Conservation (phyloP, 2,113 vertebrate genomes). For the Daubentonia madagascariensis region DNA sequence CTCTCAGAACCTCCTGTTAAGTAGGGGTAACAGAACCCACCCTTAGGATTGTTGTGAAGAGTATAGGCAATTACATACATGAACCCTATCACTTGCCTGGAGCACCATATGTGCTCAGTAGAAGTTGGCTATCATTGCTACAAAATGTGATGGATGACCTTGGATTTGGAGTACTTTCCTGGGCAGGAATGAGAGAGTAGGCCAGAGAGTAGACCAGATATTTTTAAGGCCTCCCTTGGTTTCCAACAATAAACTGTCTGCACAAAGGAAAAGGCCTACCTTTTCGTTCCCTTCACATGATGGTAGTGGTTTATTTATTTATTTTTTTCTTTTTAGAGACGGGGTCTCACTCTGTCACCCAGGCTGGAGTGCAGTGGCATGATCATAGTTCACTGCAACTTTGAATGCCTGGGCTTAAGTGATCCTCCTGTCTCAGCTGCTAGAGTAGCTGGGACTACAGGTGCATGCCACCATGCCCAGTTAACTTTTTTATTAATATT, state of each 20-base stretch:
- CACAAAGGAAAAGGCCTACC: neutral
- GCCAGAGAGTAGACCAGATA: no score
- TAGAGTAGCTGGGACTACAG: no score
- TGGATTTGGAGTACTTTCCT: neutral
- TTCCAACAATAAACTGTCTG: neutral
- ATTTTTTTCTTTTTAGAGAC: no score
- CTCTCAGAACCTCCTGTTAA: neutral
- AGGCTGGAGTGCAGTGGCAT: no score
- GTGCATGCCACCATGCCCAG: no score
- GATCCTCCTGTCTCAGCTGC: no score
- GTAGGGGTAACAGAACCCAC: neutral
- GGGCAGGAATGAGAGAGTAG: neutral
- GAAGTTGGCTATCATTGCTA: neutral
- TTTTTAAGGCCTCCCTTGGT: neutral
- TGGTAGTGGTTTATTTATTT: no score
- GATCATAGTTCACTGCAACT: no score
- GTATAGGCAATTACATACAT: rapidly evolving
- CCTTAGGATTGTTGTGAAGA: neutral
- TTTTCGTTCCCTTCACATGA: neutral
- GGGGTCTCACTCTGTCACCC: no score
- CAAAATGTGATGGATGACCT: neutral
- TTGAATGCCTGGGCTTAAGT: no score
- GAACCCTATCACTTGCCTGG: neutral
- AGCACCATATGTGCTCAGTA: rapidly evolving
- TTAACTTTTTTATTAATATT: no score